Percentiles rank a stretch among this genome's conserved stretches.
phyloP scores from a whole-genome alignment of 2,888 invertebrate species.

The Ctena decussata region DNA sequence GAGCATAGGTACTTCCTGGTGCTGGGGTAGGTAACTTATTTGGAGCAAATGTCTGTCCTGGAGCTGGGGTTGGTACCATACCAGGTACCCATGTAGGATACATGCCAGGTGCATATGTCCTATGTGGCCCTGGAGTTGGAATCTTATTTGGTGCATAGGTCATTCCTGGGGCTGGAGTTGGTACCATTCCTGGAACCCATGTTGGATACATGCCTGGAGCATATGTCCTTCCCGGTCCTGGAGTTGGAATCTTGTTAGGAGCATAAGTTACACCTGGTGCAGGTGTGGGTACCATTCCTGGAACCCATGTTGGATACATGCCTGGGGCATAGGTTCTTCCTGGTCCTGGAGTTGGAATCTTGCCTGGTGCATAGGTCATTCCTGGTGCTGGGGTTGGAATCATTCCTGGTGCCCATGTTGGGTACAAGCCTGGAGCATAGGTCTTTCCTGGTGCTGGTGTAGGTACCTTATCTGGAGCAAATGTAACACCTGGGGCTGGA shows the following conservation, averaged over 20 bases:
- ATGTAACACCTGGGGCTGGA: constrained; percentile 33
- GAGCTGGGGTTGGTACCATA: constrained; percentile 62
- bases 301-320: constrained; percentile 48
- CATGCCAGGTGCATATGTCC: constrained; percentile 54
- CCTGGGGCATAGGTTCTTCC: constrained; percentile 67
- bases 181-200: constrained; percentile 63
- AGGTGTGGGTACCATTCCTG: constrained; percentile 50
- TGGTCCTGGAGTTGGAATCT: constrained; percentile 67
- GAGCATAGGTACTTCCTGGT: constrained; percentile 51
- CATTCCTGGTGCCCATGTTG: constrained; percentile 61
- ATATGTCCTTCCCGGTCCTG: constrained; percentile 59
- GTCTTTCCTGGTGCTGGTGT: constrained; percentile 60
- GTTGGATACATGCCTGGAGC: constrained; percentile 65
- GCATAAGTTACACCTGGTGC: constrained; percentile 66
- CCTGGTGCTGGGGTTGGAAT: constrained; percentile 68
- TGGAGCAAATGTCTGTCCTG: constrained; percentile 65
- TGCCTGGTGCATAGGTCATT: constrained; percentile 58
- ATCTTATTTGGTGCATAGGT: constrained; percentile 62
- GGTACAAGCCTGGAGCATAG: constrained; percentile 45
- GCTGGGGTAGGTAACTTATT: constrained; percentile 49
- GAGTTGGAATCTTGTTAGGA: constrained; percentile 60
- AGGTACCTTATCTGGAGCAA: constrained; percentile 47
- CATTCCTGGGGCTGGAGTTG: constrained; percentile 65
- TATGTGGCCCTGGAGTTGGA: constrained; percentile 59
- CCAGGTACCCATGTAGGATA: constrained; percentile 63